Percentiles rank a stretch among this genome's conserved stretches.
Conservation (phyloP, 2,888 invertebrate genomes). For the Nomada lathburiana region DNA sequence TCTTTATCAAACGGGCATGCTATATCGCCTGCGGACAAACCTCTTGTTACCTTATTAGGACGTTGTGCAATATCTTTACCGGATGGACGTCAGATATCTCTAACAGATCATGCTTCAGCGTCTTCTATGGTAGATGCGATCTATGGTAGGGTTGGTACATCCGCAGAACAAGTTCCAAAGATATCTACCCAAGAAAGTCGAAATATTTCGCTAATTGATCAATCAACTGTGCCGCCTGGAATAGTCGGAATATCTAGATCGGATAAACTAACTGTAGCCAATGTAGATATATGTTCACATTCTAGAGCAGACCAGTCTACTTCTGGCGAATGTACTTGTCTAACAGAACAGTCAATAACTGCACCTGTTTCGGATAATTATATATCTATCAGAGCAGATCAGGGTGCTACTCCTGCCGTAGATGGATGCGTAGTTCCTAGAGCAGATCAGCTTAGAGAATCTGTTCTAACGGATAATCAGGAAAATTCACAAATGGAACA, state of each 20-base stretch:
- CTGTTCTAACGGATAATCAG: constrained; percentile 49
- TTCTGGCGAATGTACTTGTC: constrained; percentile 39
- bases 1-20: constrained; percentile 67
- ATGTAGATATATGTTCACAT: constrained; percentile 50
- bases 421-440: constrained; percentile 46
- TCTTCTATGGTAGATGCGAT: constrained; percentile 35
- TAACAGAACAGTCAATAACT: constrained; percentile 51
- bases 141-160: constrained; percentile 33
- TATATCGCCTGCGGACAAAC: constrained; percentile 59
- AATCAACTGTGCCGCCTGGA: constrained; percentile 45
- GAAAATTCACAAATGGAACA: constrained; percentile 58
- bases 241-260: constrained; percentile 42
- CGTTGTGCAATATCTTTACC: constrained; percentile 42
- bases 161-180: constrained; percentile 43
- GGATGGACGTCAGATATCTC: constrained; percentile 47
- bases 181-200: constrained; percentile 40
- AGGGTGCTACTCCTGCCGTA: constrained; percentile 29
- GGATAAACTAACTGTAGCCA: constrained; percentile 47
- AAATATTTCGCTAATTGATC: constrained; percentile 47
- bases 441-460: constrained; percentile 47
- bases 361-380: constrained; percentile 48
- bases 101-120: constrained; percentile 43
- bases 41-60: constrained; percentile 42
- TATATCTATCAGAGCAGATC: constrained; percentile 52
- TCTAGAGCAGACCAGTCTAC: constrained; percentile 57